Base-by-base conservation (phyloP, 2,888 invertebrate genomes). In the Acrobasis consociella region DNA sequence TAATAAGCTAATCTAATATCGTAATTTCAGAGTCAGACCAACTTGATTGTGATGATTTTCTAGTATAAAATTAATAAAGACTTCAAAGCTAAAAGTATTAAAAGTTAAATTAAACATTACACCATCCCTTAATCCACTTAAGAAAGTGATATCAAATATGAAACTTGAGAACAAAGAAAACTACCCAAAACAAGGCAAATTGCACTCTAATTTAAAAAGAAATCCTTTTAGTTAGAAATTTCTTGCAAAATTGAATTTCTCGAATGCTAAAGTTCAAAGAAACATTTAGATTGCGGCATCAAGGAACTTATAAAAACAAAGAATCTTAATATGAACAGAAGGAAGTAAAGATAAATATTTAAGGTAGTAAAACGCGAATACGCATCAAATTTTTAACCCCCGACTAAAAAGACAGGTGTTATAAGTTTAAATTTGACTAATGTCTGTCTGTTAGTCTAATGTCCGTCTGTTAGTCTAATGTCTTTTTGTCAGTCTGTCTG, bases 301-400 rank as follows among this genome's bases (percentile, higher is more conserved):
- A 37, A 37, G 31, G 11, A 49, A 46, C 46, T 52, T 31, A 37
- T 52, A 13, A 37, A 37, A 52, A 52, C 31, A 37, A 22, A 13
- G 52, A 37, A 52, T 37, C 31, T 52, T 52, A 37, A 52, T 52
- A 52, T 31, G 31, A 52, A 52, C n/a, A 31, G 52, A 52, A 31
- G 13, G 5, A 64, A 64, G 62, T 58, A 62, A 60, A 56, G 61
- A 62, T 65, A 67, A 67, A 65, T 64, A 65, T 67, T 67, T 65
- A 61, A 56, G 56, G 62, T 62, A 53, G 50, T 61, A 39, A 60
- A 63, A 64, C 55, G 62, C 61, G 65, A 65, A 67, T 65, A 64
- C 65, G 65, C 64, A 67, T 59, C 55, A 49, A 51, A 22, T 15
- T 22, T 31, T 46, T 46, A n/a, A n/a, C n/a, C n/a, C n/a, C n/a